Evolutionary conservation across 2,797 vertebrate genomes (phyloP).

Genomic region (Mergus octosetaceus): DNA sequence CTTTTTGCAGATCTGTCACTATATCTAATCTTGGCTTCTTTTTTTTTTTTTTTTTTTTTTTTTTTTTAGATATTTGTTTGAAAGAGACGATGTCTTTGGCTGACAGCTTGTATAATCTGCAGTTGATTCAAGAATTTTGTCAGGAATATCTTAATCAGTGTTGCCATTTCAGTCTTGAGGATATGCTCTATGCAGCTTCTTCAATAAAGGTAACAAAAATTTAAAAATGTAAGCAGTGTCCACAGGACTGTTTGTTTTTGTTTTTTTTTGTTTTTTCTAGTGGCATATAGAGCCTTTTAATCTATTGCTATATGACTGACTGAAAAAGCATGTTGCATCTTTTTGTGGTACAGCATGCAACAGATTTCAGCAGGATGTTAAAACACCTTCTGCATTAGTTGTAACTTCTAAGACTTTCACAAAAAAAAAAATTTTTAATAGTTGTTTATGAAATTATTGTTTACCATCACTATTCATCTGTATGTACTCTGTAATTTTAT

Average conservation of each 20-base stretch:
- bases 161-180: constrained; percentile 96
- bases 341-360: not conserved
- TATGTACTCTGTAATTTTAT: not conserved
- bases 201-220: constrained; percentile 89
- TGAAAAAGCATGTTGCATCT: not conserved
- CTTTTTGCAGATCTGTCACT: not conserved
- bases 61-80: constrained; percentile 90
- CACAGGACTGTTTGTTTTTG: not conserved
- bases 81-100: constrained; percentile 95
- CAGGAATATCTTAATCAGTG: constrained; percentile 91
- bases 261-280: not conserved
- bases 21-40: constrained; percentile 5
- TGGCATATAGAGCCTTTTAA: not conserved
- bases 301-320: not conserved
- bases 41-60: constrained; percentile 44
- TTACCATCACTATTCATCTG: not conserved
- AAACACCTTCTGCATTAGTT: not conserved
- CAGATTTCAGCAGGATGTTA: not conserved
- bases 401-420: not conserved
- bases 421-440: not conserved
- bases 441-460: not conserved
- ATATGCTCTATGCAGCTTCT: constrained; percentile 95
- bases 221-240: not conserved
- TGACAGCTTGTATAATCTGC: constrained; percentile 94
- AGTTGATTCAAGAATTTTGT: constrained; percentile 95